These are phyloP conservation scores for Serinus canaria DNA, from an alignment of 2,113 vertebrate genomes.

Conservation along the genomic window DNA sequence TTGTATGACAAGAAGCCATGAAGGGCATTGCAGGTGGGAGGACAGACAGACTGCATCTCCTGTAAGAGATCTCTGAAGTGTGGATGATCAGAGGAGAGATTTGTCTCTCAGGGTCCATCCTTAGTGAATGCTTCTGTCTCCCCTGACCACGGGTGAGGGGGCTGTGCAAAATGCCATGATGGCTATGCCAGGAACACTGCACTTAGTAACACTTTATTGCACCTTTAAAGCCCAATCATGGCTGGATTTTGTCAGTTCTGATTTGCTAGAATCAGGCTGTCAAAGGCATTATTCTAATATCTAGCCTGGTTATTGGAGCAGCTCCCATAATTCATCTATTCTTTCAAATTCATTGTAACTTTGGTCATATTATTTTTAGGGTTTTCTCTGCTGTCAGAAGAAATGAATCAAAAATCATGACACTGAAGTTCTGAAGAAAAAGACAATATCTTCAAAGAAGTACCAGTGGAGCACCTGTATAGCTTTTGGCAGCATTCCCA, in stretches of 20 bases:
- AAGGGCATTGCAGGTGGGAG: fast-evolving
- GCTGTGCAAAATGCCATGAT: fast-evolving
- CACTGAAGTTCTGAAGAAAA: neutral
- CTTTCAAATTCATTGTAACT: neutral
- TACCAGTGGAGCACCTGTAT: neutral
- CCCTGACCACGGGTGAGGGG: fast-evolving
- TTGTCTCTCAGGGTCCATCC: neutral
- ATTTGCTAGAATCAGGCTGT: neutral
- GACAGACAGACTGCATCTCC: neutral
- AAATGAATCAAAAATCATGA: neutral
- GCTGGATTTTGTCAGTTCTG: neutral
- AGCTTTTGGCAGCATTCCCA: neutral
- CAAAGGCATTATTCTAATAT: neutral
- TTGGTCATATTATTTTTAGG: neutral
- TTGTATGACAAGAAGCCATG: neutral
- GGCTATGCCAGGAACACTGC: neutral
- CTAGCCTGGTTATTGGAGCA: neutral
- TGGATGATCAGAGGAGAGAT: neutral
- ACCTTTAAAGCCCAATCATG: neutral
- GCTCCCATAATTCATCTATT: neutral
- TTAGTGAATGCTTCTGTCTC: neutral
- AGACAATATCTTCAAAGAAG: neutral
- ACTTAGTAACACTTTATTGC: neutral
- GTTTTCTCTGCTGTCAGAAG: neutral
- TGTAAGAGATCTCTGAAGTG: neutral